phyloP scores from a whole-genome alignment of 2,113 vertebrate genomes.

The Pteronura brasiliensis region DNA sequence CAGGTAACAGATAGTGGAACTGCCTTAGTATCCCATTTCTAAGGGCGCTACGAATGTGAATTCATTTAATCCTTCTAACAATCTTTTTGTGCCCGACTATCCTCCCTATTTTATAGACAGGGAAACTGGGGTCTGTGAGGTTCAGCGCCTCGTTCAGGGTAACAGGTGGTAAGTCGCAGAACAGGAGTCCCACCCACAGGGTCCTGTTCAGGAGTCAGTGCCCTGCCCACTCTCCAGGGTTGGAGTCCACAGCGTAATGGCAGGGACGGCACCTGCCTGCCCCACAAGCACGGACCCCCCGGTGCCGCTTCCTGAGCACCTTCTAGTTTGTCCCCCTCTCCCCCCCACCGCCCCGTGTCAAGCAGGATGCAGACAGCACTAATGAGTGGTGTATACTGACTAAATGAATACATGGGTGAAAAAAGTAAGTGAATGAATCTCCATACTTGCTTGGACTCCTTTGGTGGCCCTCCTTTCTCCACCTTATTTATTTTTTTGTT shows the following conservation, averaged over 20 bases:
- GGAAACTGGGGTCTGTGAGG: neutral
- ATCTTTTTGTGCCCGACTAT: neutral
- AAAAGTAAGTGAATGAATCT: neutral
- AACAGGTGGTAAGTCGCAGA: accelerated
- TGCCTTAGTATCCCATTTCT: neutral
- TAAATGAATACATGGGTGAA: neutral
- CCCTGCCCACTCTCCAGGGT: neutral
- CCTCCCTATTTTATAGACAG: neutral
- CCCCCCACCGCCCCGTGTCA: accelerated
- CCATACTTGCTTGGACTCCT: neutral
- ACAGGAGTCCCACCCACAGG: neutral
- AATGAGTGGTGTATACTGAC: neutral
- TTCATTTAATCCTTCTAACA: neutral
- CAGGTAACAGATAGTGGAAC: neutral
- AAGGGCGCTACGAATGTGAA: neutral
- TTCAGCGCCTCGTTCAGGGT: neutral
- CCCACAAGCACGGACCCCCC: accelerated
- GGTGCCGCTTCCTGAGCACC: neutral
- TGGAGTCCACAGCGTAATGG: accelerated
- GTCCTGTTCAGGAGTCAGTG: accelerated
- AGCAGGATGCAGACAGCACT: no score
- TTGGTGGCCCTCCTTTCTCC: neutral
- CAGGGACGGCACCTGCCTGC: accelerated
- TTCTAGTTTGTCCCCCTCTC: neutral
- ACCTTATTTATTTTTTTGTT: neutral